Percentiles rank a stretch among this genome's conserved stretches.
Conservation (phyloP, 2,888 invertebrate species). For the Polydesmus complanatus region DNA sequence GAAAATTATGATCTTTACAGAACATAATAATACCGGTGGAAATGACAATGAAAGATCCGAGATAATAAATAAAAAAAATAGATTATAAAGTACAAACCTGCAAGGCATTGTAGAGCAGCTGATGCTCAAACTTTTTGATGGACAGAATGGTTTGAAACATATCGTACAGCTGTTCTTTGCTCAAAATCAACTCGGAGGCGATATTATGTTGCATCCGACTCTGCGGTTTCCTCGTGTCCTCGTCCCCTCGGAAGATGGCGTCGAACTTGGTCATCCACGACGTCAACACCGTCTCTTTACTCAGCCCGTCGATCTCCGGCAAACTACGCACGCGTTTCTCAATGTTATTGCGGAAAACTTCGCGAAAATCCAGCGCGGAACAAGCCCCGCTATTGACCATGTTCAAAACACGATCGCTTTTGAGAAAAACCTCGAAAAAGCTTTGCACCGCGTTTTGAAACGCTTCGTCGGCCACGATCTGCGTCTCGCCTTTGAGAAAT, state of each 20-base stretch:
- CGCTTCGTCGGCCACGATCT: conserved; percentile 92
- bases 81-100: no score
- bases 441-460: conserved; percentile 98
- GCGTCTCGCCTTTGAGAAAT: conserved; percentile 52
- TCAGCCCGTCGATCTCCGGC: conserved; percentile 97
- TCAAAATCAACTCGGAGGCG: conserved; percentile 78
- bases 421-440: conserved; percentile 87
- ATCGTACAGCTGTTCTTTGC: conserved; percentile 98
- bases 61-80: no score
- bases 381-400: conserved; percentile 98
- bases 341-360: conserved; percentile 95
- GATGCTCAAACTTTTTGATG: conserved; percentile 99
- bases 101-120: conserved; percentile 94
- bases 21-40: no score
- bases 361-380: conserved; percentile 95
- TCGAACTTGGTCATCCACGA: conserved; percentile 99
- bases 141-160: conserved; percentile 99
- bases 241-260: conserved; percentile 64
- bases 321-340: conserved; percentile 95
- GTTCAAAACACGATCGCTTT: conserved; percentile 86
- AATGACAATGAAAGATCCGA: no score
- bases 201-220: conserved; percentile 60
- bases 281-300: conserved; percentile 95
- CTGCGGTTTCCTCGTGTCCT: conserved; percentile 40
- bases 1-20: no score